These are phyloP conservation scores for Probaryconus sp. DNA, from an alignment of 1,140 invertebrate genomes.

Conservation along the genomic window DNA sequence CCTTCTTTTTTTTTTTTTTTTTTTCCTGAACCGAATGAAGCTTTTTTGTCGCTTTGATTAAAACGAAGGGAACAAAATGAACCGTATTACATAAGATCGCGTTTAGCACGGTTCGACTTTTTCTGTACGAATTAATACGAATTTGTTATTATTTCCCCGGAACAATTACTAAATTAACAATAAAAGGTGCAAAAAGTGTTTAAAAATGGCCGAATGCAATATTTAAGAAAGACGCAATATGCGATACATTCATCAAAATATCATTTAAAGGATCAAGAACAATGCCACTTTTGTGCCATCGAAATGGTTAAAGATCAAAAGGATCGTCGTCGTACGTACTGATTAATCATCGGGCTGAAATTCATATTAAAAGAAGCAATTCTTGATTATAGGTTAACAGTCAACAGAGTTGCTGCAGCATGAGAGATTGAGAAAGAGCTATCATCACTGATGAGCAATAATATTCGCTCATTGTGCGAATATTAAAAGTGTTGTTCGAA, in stretches of 20 bases:
- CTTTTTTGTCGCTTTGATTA: too few species aligned
- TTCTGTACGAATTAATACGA: too few species aligned
- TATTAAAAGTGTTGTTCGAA: conserved; percentile 41
- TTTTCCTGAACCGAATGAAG: too few species aligned
- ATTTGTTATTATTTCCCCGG: background rate
- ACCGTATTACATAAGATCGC: too few species aligned
- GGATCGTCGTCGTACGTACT: conserved; percentile 44
- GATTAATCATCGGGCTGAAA: conserved; percentile 56
- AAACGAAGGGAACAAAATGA: too few species aligned
- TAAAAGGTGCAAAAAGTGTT: background rate
- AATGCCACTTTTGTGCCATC: conserved; percentile 38
- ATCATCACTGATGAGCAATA: conserved; percentile 53
- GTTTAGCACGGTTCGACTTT: too few species aligned
- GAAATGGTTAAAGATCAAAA: conserved; percentile 43
- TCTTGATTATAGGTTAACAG: conserved; percentile 60
- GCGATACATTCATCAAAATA: conserved; percentile 32
- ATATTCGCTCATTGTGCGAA: conserved; percentile 52
- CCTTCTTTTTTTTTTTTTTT: too few species aligned
- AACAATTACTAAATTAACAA: conserved; percentile 26
- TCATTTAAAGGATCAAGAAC: conserved; percentile 40
- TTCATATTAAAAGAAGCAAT: conserved; percentile 47
- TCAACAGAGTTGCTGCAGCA: conserved; percentile 17
- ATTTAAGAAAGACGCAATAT: background rate
- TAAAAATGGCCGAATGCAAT: conserved; percentile 21
- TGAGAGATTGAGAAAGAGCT: conserved; percentile 47